phyloP scores from a whole-genome alignment of 2,888 invertebrate genomes.

The Drosophila eohydei region DNA sequence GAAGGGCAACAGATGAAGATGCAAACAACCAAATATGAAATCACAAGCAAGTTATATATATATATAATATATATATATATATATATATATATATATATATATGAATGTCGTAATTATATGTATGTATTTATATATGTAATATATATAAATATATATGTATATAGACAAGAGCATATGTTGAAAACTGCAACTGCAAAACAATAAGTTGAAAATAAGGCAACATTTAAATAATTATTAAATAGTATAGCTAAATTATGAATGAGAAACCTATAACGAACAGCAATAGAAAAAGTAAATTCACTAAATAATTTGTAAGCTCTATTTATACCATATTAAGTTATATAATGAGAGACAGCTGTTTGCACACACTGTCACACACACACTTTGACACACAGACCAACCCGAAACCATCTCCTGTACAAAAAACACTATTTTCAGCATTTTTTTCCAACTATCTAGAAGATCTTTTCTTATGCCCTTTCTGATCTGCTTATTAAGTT shows the following conservation, averaged over 20 bases:
- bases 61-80: neutral
- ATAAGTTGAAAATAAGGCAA: conserved; percentile 72
- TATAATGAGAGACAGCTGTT: conserved; percentile 41
- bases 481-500: conserved; percentile 38
- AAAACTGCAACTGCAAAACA: conserved; percentile 69
- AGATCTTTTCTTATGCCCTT: conserved; percentile 30
- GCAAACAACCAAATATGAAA: conserved; percentile 64
- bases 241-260: conserved; percentile 60
- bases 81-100: neutral
- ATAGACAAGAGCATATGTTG: neutral
- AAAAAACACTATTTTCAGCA: conserved; percentile 29
- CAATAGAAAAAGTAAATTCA: conserved; percentile 61
- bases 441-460: conserved; percentile 20
- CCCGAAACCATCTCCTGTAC: neutral
- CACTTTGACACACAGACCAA: neutral
- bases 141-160: neutral
- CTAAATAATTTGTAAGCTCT: conserved; percentile 70
- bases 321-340: conserved; percentile 61
- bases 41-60: conserved; percentile 29
- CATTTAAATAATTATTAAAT: conserved; percentile 63
- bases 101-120: neutral
- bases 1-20: conserved; percentile 24
- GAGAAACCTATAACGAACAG: conserved; percentile 35
- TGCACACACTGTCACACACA: conserved; percentile 16
- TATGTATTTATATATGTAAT: neutral